Percentiles rank a stretch among this genome's conserved stretches.
These are phyloP conservation scores for Atherinomorus stipes DNA, from an alignment of 2,113 vertebrate genomes.

Conservation along the genomic window DNA sequence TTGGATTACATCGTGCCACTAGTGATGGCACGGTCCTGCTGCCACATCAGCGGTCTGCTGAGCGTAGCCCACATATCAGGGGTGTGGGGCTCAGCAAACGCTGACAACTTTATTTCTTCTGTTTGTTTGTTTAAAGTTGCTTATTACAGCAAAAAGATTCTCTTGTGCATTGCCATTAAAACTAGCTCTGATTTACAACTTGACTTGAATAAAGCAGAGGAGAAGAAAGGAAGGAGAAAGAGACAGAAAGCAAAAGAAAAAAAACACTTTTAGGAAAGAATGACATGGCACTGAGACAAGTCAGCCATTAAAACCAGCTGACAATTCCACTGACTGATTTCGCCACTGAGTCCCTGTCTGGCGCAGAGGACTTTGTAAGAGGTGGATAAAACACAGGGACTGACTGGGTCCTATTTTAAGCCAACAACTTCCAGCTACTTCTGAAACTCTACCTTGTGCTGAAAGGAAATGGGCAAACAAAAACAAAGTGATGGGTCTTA, in stretches of 20 bases:
- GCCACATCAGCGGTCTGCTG: slow-evolving; percentile 47
- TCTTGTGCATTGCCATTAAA: slow-evolving; percentile 12
- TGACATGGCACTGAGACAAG: slow-evolving; percentile 65
- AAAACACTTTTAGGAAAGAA: slow-evolving; percentile 60
- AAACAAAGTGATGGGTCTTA: slow-evolving; percentile 33
- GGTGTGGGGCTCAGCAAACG: not conserved
- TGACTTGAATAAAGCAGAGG: slow-evolving; percentile 20
- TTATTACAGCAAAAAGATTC: slow-evolving; percentile 50
- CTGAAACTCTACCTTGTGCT: slow-evolving; percentile 33
- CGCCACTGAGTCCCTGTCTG: slow-evolving; percentile 32
- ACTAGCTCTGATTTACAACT: slow-evolving; percentile 55
- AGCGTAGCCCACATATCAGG: slow-evolving; percentile 23
- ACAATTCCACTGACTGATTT: slow-evolving; percentile 49
- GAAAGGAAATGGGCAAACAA: slow-evolving; percentile 41
- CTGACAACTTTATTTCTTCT: slow-evolving; percentile 54
- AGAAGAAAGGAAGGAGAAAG: not conserved
- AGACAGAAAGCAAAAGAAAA: slow-evolving; percentile 27
- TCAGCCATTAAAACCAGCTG: slow-evolving; percentile 60
- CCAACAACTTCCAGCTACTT: slow-evolving; percentile 46
- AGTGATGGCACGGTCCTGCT: slow-evolving; percentile 47
- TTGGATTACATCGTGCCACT: slow-evolving; percentile 38
- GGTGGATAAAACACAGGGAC: slow-evolving; percentile 40
- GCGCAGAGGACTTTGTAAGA: slow-evolving; percentile 14
- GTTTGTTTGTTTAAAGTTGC: slow-evolving; percentile 40
- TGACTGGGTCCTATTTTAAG: slow-evolving; percentile 35